Conservation (phyloP, 2,888 invertebrate genomes). For the Aphidius colemani region DNA sequence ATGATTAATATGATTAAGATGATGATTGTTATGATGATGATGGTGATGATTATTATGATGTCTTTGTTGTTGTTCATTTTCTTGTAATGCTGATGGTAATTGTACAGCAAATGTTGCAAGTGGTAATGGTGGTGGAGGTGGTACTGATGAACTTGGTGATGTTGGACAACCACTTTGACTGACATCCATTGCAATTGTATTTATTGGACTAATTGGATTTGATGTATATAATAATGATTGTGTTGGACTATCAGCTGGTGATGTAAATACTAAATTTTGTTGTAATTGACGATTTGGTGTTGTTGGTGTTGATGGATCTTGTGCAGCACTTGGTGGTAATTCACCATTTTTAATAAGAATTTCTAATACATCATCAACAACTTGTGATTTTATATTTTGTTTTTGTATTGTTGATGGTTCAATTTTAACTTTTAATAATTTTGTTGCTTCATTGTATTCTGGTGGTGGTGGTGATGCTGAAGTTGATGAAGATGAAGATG, state of each 20-base stretch:
- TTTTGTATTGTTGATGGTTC: conserved; percentile 55
- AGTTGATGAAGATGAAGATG: too few species aligned
- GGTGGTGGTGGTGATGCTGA: conserved; percentile 67
- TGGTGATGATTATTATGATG: too few species aligned
- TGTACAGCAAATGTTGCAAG: conserved; percentile 57
- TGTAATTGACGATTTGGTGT: conserved; percentile 60
- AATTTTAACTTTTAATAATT: conserved; percentile 62
- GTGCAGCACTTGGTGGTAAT: conserved; percentile 85
- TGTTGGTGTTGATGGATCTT: conserved; percentile 68
- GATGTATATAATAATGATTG: conserved; percentile 51
- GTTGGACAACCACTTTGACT: conserved; percentile 52
- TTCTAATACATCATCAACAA: conserved; percentile 90
- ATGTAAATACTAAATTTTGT: conserved; percentile 55
- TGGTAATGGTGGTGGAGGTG: conserved; percentile 58
- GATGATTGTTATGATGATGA: too few species aligned
- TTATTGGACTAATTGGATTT: conserved; percentile 52
- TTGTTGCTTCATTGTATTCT: conserved; percentile 74
- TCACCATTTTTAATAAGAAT: conserved; percentile 93
- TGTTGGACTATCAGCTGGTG: conserved; percentile 52
- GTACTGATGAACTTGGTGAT: conserved; percentile 45
- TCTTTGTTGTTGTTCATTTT: conserved; percentile 40
- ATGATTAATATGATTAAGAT: too few species aligned
- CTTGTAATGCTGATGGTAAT: conserved; percentile 49
- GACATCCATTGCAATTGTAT: conserved; percentile 55
- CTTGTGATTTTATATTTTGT: conserved; percentile 70